phyloP scores from a whole-genome alignment of 2,888 invertebrate genomes.

The Tipula confusa region DNA sequence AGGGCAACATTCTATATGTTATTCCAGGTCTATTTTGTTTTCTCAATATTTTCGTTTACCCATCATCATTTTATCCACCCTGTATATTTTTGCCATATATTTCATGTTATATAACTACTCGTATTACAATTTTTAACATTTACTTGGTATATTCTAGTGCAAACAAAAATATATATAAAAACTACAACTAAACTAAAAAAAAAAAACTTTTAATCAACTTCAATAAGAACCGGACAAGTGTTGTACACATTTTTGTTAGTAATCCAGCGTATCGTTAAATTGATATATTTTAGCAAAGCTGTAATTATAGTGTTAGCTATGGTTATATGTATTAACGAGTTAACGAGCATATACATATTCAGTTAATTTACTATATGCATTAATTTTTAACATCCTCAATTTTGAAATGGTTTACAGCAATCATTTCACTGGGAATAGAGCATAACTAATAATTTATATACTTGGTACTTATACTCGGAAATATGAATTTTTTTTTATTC shows the following conservation, averaged over 20 bases:
- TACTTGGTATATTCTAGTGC: background rate
- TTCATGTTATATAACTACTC: background rate
- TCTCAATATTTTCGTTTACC: too few relatives aligned
- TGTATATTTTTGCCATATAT: too few relatives aligned
- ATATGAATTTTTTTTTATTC: too few relatives aligned
- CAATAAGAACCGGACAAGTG: conserved; percentile 9
- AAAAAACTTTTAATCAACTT: background rate
- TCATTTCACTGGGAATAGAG: too few relatives aligned
- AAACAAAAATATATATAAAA: background rate
- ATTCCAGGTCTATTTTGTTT: too few relatives aligned
- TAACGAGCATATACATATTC: background rate
- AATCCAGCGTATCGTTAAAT: background rate
- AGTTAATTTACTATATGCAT: background rate
- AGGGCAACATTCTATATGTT: too few relatives aligned
- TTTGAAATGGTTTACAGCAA: background rate
- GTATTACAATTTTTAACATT: background rate
- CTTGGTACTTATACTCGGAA: too few relatives aligned
- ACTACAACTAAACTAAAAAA: background rate
- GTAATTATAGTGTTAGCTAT: background rate
- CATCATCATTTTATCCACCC: too few relatives aligned
- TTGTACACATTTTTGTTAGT: background rate
- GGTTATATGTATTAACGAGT: background rate
- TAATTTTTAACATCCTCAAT: background rate
- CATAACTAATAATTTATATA: too few relatives aligned
- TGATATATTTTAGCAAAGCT: background rate